A percentile compares a stretch with the other conserved stretches of the same genome.
phyloP scores from a whole-genome alignment of 2,888 invertebrate genomes.

The Mimumesa dahlbomi region DNA sequence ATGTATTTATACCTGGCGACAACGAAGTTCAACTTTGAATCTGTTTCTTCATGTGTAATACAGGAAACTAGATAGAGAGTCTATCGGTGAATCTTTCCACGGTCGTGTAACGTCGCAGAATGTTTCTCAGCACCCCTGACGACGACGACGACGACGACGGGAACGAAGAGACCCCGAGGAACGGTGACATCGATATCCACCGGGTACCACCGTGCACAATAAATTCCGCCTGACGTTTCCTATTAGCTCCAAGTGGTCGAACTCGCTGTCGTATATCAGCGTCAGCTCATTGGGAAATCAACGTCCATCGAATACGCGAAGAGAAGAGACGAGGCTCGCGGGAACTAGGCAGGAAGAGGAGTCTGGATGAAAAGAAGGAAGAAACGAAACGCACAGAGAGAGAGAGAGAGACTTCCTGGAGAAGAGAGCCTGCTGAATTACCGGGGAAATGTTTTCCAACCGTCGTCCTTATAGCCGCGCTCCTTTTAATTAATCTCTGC shows the following conservation, averaged over 20 bases:
- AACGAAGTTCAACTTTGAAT: too few relatives aligned
- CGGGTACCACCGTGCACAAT: slow-evolving; percentile 37
- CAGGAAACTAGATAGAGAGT: too few relatives aligned
- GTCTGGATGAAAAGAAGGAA: slow-evolving; percentile 3
- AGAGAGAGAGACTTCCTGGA: slow-evolving; percentile 7
- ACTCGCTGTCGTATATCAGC: slow-evolving; percentile 59
- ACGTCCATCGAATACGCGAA: slow-evolving; percentile 48
- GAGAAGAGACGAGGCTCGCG: slow-evolving; percentile 3
- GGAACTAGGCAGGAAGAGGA: slow-evolving; percentile 12
- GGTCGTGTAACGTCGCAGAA: too few relatives aligned
- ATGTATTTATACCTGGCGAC: too few relatives aligned
- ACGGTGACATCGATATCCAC: slow-evolving; percentile 45
- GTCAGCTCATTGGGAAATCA: slow-evolving; percentile 64
- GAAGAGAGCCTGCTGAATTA: slow-evolving; percentile 41
- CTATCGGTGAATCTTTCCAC: too few relatives aligned
- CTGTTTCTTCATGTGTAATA: too few relatives aligned
- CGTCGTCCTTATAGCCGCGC: slow-evolving; percentile 42
- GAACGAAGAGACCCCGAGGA: not conserved
- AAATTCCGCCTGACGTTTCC: slow-evolving; percentile 57
- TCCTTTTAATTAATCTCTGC: slow-evolving; percentile 67
- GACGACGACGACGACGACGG: not conserved
- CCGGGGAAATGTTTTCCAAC: slow-evolving; percentile 61
- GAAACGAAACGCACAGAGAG: not conserved
- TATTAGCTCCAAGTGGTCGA: slow-evolving; percentile 56
- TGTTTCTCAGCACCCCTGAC: too few relatives aligned